Base-by-base conservation (phyloP, 2,797 vertebrate species). In the Dipus sagitta region DNA sequence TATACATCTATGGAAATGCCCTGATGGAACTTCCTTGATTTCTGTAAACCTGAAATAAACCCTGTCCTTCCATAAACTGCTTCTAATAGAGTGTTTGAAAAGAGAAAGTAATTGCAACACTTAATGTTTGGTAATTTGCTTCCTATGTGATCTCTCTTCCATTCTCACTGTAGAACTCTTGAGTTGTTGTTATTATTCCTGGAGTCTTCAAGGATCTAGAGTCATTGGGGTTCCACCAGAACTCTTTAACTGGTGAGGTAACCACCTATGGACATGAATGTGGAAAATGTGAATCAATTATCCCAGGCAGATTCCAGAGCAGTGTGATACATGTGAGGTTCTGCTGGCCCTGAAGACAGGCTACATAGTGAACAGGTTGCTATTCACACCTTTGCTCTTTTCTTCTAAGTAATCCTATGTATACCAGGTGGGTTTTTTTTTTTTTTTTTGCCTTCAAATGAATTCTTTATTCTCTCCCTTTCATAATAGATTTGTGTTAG, bases 151-250 rank as follows among this genome's bases (percentile, higher is more conserved):
- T 58, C 38, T 64, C 3, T 38, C 74, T 28, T 5, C 38, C 47
- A 0, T 74, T 8, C 9, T 47, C 12, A 72, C 28, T 30, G 24
- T 3, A 7, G 3, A 52, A 30, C 38, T 26, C 18, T n/a, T 74
- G 38, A 38, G 13, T 32, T 17, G 3, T 87, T 65, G 11, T 24
- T 34, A 4, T 62, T 58, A 4, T n/a, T 65, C 28, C 6, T 15
- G 42, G 47, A 3, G 54, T 4, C 14, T 12, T 12, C 0, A 12
- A 52, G 52, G 1, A 5, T 12, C 62, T 7, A 21, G 38, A 3
- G n/a, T 21, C 10, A 47, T n/a, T 38, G n/a, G 10, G 65, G 60
- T 81, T 12, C 21, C 26, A 67, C 24, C 23, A 68, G 32, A 5
- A 82, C 12, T 88, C 4, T 75, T 28, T 67, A 23, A 72, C 32